Evolutionary conservation across 2,113 vertebrate species (phyloP), one percentile per base, ranked within the genome.

Genomic region (Labeo rohita): DNA sequence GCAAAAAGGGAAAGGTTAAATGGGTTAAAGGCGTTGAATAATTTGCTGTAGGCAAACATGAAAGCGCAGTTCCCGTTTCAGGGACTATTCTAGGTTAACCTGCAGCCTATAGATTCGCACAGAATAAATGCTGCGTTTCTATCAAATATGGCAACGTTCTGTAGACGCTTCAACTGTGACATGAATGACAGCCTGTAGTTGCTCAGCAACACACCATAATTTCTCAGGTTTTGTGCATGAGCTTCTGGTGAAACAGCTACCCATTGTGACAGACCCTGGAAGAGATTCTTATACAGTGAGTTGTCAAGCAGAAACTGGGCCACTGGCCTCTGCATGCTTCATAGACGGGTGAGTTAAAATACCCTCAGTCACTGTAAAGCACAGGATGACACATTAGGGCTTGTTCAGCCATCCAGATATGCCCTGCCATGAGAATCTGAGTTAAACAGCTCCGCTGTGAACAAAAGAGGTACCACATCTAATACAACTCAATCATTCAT

Each of bases 151-250:
- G 54, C 63, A 85, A n/a, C n/a, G 68, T 66, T 84, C 39, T 81
- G 81, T 50, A 56, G 47, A 56, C 9, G 15, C 79, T 45, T 83
- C 39, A 65, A 45, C 36, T 47, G 36, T 74, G 63, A 63, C 18
- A 65, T 73, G 34, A 74, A 34, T 78, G 63, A 79, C 87, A 87
- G 65, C n/a, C 77, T 50, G 63, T 73, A 83, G 88, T 87, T 90
- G 88, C 90, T 80, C 63, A 61, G 88, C 88, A 90, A 89, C 88
- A 84, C 78, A 88, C 52, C 76, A 76, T 80, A 34, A 74, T 88
- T 86, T 88, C 77, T 88, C 78, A 50, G 73, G 47, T 45, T 85
- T 74, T 68, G 39, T 66, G 52, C 34, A 75, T n/a, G 34, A 84
- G 86, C 75, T 54, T 84, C n/a, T 43, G 66, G 85, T 79, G 73